Evolutionary conservation across 53 echinoderm and acorn worm genomes (phyloP), one percentile per base, ranked within the genome.

Genomic region (Antedon mediterranea): DNA sequence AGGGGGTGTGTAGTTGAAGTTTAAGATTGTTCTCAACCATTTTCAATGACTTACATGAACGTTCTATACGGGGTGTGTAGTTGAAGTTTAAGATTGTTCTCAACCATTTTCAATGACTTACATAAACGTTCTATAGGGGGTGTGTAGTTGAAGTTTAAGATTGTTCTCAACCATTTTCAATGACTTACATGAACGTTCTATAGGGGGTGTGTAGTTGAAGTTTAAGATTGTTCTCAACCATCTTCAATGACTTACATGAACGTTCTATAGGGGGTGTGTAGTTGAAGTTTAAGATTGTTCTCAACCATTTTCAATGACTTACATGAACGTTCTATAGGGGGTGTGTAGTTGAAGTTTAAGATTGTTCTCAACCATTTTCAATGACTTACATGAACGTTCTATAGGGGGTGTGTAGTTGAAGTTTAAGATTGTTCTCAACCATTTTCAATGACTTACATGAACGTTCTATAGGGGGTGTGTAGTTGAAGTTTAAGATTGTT

Each of bases 151-250:
- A 0, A 97, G 26, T 33, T 76, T 76, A 34, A n/a, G 27, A 30
- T 28, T 28, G 3, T 13, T 20, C 3, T 28, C 42, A 78, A 34
- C 33, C 14, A 37, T 37, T 11, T 37, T 37, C 4, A 37, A 37
- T n/a, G 57, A 90, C 94, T 91, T 77, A 93, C 94, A 84, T 71
- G 83, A 85, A 91, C 31, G 81, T 80, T 32, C 86, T 86, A 72
- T 80, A 77, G 0, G 94, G 94, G 6, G 94, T 93, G 32, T 85
- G 85, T 20, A 93, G 79, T 72, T 89, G 86, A 0, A 97, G 26
- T 33, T 76, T 76, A 34, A n/a, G 27, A 30, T 28, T 28, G 3
- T 13, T 20, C 3, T 28, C 42, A 78, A 34, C 33, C 14, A 37
- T 37, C 11, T 37, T 37, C 4, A 37, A 37, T n/a, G 57, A 90